Conservation (phyloP, 2,888 invertebrate species). For the Athetis lepigone region DNA sequence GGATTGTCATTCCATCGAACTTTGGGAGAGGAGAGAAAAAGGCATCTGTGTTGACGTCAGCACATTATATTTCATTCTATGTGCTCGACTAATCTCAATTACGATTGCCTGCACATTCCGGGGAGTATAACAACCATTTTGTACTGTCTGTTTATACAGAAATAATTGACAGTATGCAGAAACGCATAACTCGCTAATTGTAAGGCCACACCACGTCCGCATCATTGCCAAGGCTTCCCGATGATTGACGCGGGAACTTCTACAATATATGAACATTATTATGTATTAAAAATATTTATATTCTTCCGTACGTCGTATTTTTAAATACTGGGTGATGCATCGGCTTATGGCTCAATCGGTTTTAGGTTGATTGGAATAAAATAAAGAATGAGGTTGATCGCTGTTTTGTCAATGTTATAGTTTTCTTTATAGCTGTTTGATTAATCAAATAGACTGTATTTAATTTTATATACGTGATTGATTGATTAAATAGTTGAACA, state of each 20-base stretch:
- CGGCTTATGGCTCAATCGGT: background rate
- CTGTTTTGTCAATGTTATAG: background rate
- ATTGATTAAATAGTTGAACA: too few species aligned
- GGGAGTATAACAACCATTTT: background rate
- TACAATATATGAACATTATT: conserved; percentile 27
- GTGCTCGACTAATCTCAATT: too few species aligned
- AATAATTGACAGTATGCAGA: background rate
- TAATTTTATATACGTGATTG: too few species aligned
- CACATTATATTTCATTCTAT: too few species aligned
- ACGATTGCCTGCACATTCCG: too few species aligned
- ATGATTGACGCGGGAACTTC: conserved; percentile 53
- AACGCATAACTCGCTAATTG: conserved; percentile 28
- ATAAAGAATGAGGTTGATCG: background rate
- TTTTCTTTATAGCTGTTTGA: too few species aligned
- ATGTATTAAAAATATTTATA: conserved; percentile 40
- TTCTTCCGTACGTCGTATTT: conserved; percentile 40
- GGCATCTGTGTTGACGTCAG: too few species aligned
- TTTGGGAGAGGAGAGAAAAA: too few species aligned
- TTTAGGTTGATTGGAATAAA: background rate
- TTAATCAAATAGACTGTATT: too few species aligned
- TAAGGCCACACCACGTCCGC: conserved; percentile 37
- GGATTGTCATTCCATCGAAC: too few species aligned
- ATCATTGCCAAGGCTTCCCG: conserved; percentile 59
- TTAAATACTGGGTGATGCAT: conserved; percentile 15
- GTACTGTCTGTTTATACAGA: background rate